Evolutionary conservation across 1,140 invertebrate species (phyloP), one percentile per base, ranked within the genome.

Genomic region (Triops cancriformis): DNA sequence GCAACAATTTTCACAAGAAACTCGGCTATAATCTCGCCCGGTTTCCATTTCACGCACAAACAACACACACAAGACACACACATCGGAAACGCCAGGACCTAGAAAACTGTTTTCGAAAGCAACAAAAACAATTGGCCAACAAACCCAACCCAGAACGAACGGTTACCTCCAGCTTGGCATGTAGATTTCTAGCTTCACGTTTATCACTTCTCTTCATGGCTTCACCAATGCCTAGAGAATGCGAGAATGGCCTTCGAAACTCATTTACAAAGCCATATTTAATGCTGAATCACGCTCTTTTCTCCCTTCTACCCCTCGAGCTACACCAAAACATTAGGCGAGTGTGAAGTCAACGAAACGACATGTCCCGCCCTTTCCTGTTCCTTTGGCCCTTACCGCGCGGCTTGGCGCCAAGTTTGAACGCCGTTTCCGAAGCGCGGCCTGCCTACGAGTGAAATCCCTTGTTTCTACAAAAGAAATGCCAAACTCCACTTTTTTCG

Each of bases 241-340:
- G 51, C 51, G 51, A 64, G 51, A 64, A 64, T 64, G 51, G 51
- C 51, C 51, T 64, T 64, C 51, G 51, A 64, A 64, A 64, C 51
- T 64, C 51, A 64, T 64, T 64, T 64, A 64, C 51, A 64, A 64
- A 64, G 51, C 51, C 51, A 64, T 64, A 64, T 64, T 64, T 64
- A 64, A 64, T 64, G 51, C 51, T 64, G 51, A 64, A 64, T 64
- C 51, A 64, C n/a, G 51, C 18, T 18, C 23, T 23, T 64, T 64
- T 64, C 23, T 18, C 7, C 3, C 51, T 23, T 64, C 23, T 64
- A 18, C 1, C 51, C 51, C 51, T n/a, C 10, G 5, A 64, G 51
- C n/a, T 64, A 64, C 10, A 18, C 23, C 51, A 64, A 64, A 64
- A 64, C 51, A 64, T 37, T 37, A 37, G 31, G 23, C 14, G 18